Evolutionary conservation across 1,140 invertebrate genomes (phyloP).

Genomic region (Bombus superbus): DNA sequence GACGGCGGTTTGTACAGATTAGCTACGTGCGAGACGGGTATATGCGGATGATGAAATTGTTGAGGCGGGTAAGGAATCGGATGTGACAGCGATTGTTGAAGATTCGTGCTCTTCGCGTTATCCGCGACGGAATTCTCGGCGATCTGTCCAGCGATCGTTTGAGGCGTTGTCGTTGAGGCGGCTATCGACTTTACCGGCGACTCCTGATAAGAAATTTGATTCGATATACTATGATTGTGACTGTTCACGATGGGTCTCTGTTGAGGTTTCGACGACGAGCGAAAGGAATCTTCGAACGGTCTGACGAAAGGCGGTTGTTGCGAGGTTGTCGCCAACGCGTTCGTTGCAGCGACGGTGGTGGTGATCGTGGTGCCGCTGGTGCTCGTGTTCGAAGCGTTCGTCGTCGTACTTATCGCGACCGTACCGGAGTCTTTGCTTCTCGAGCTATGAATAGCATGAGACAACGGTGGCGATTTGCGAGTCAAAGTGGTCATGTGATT

Average conservation of each 20-base stretch:
- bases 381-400: constrained; percentile 27
- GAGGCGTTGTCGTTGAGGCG: constrained; percentile 23
- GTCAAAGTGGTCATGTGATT: constrained; percentile 53
- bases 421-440: constrained; percentile 63
- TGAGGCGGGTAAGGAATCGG: constrained; percentile 65
- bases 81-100: constrained; percentile 59
- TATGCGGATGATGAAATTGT: constrained; percentile 71
- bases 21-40: constrained; percentile 73
- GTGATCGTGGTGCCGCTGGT: constrained; percentile 19
- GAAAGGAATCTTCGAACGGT: constrained; percentile 82
- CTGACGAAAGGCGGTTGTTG: constrained; percentile 81
- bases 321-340: constrained; percentile 56
- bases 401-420: constrained; percentile 42
- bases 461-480: constrained; percentile 66
- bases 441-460: constrained; percentile 49
- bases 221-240: constrained; percentile 70
- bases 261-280: constrained; percentile 72
- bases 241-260: constrained; percentile 68
- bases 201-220: constrained; percentile 72
- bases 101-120: constrained; percentile 34
- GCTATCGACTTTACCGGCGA: constrained; percentile 45
- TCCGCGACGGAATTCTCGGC: constrained; percentile 56
- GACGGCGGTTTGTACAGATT: constrained; percentile 74
- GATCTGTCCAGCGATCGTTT: constrained; percentile 56
- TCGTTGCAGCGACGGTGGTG: constrained; percentile 41